These are phyloP conservation scores for Chrysodeixis includens DNA, from an alignment of 2,888 invertebrate species.

Conservation along the genomic window DNA sequence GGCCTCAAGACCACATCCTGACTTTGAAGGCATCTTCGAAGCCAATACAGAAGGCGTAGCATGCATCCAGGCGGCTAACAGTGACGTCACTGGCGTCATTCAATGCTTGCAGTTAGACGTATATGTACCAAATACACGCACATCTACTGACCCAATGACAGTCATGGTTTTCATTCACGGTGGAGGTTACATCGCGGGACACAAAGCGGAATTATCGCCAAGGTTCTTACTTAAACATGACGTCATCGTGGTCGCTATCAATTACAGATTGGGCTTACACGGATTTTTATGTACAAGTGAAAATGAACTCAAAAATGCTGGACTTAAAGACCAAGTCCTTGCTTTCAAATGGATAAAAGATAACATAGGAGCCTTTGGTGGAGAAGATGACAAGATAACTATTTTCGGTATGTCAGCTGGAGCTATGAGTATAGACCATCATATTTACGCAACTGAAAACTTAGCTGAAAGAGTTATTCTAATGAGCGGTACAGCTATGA, in stretches of 20 bases:
- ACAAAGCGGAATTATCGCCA: slow-evolving; percentile 63
- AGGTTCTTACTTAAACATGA: slow-evolving; percentile 69
- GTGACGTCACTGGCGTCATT: slow-evolving; percentile 56
- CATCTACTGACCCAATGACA: slow-evolving; percentile 62
- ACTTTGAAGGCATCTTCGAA: slow-evolving; percentile 65
- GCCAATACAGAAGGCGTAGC: slow-evolving; percentile 67
- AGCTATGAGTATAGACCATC: slow-evolving; percentile 68
- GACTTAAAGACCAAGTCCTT: slow-evolving; percentile 73
- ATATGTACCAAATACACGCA: slow-evolving; percentile 66
- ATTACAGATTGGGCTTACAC: slow-evolving; percentile 72
- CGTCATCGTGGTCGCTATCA: slow-evolving; percentile 71
- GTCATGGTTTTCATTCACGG: slow-evolving; percentile 74
- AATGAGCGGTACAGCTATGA: slow-evolving; percentile 69
- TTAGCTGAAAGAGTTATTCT: slow-evolving; percentile 68
- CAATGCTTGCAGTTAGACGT: slow-evolving; percentile 72
- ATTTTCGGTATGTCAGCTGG: slow-evolving; percentile 73
- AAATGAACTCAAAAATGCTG: slow-evolving; percentile 73
- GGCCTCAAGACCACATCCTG: slow-evolving; percentile 61
- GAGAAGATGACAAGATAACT: slow-evolving; percentile 70
- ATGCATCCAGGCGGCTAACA: slow-evolving; percentile 71
- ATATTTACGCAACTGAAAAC: slow-evolving; percentile 67
- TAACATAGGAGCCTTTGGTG: slow-evolving; percentile 74
- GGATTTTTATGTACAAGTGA: slow-evolving; percentile 75
- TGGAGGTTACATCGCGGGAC: slow-evolving; percentile 65
- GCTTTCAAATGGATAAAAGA: slow-evolving; percentile 73